These are phyloP conservation scores for Phoeniculus purpureus DNA, from an alignment of 2,797 vertebrate genomes.

Conservation along the genomic window DNA sequence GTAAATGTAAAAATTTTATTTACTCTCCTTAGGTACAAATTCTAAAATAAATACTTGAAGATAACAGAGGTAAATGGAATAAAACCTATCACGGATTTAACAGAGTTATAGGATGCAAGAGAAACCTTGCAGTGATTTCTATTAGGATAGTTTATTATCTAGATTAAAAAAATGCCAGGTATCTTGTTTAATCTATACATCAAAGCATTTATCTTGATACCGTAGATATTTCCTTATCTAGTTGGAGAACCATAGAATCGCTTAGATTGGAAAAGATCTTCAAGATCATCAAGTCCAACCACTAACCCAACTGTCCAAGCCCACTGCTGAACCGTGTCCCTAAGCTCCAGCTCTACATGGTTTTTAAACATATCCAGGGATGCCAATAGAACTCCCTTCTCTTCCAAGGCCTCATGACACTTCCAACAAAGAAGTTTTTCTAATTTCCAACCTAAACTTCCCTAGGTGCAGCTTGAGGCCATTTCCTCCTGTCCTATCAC, in stretches of 20 bases:
- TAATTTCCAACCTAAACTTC: too few relatives aligned
- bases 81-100: slow-evolving; percentile 5
- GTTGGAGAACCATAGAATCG: background rate
- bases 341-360: too few relatives aligned
- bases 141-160: slow-evolving; percentile 25
- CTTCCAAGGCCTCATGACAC: too few relatives aligned
- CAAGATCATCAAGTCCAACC: too few relatives aligned
- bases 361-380: too few relatives aligned
- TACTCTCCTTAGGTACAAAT: background rate
- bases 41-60: slow-evolving; percentile 40
- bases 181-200: background rate
- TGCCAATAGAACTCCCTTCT: too few relatives aligned
- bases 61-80: slow-evolving; percentile 13
- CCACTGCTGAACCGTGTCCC: too few relatives aligned
- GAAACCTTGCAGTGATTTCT: slow-evolving; percentile 16
- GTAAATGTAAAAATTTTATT: slow-evolving; percentile 1
- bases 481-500: too few relatives aligned
- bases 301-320: too few relatives aligned
- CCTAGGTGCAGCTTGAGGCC: too few relatives aligned
- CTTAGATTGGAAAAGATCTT: too few relatives aligned
- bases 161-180: slow-evolving; percentile 21
- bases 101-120: background rate
- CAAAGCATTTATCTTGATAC: slow-evolving; percentile 1
- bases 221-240: background rate
- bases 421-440: too few relatives aligned